These are phyloP conservation scores for Protodeltote pygarga DNA, from an alignment of 2,888 invertebrate species.

Conservation along the genomic window DNA sequence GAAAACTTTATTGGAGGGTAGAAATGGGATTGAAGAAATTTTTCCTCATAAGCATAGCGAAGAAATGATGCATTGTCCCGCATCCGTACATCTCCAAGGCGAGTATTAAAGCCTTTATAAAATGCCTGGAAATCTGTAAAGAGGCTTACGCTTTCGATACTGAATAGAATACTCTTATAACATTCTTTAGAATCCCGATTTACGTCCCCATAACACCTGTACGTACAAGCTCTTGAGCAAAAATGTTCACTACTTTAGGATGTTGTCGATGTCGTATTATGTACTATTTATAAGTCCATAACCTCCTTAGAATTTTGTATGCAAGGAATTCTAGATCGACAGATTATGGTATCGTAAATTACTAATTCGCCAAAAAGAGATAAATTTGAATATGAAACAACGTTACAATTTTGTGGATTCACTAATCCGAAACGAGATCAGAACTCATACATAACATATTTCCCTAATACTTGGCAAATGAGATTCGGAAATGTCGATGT, in stretches of 20 bases:
- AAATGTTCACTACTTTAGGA: slow-evolving; percentile 26
- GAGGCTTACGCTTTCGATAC: slow-evolving; percentile 68
- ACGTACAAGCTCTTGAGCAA: slow-evolving; percentile 48
- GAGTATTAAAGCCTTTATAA: slow-evolving; percentile 69
- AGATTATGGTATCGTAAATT: no score
- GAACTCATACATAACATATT: slow-evolving; percentile 20
- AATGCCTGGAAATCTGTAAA: slow-evolving; percentile 70
- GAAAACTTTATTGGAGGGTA: slow-evolving; percentile 34
- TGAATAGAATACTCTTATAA: slow-evolving; percentile 69
- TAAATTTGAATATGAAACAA: no score
- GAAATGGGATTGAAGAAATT: slow-evolving; percentile 38
- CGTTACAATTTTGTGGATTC: no score
- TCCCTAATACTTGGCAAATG: slow-evolving; percentile 17
- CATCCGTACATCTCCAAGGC: slow-evolving; percentile 57
- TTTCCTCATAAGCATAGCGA: slow-evolving; percentile 43
- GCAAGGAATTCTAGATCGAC: no score
- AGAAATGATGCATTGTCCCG: slow-evolving; percentile 65
- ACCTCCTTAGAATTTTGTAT: no score
- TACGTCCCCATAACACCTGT: slow-evolving; percentile 57
- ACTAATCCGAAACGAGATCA: slow-evolving; percentile 2
- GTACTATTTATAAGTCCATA: no score
- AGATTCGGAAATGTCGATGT: slow-evolving; percentile 33
- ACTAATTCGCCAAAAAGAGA: no score
- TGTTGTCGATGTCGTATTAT: no score
- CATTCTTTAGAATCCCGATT: slow-evolving; percentile 64